These are phyloP conservation scores for Teinopalpus imperialis DNA, from an alignment of 2,888 invertebrate species.

Conservation along the genomic window DNA sequence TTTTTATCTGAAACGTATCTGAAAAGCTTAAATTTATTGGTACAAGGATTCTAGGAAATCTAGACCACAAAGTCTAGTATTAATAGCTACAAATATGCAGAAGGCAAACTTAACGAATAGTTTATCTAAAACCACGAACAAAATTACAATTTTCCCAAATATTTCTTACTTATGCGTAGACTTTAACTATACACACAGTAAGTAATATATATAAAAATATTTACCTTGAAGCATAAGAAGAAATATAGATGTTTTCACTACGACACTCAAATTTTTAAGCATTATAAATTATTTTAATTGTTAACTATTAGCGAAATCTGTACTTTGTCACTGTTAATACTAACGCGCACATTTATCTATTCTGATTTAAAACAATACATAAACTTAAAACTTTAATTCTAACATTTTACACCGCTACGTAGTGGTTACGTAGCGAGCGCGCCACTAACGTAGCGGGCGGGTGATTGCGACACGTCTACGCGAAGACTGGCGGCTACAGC, in stretches of 20 bases:
- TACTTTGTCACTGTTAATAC: neutral
- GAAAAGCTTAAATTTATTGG: too few relatives aligned
- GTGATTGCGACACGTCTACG: constrained; percentile 26
- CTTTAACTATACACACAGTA: too few relatives aligned
- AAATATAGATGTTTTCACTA: constrained; percentile 29
- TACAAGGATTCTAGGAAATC: too few relatives aligned
- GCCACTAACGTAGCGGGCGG: constrained; percentile 27
- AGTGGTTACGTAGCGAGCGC: constrained; percentile 22
- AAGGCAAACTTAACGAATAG: too few relatives aligned
- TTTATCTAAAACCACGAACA: too few relatives aligned
- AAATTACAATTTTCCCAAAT: too few relatives aligned
- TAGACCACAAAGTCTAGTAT: too few relatives aligned
- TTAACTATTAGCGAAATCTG: neutral
- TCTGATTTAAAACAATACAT: constrained; percentile 1
- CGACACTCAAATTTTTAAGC: constrained; percentile 18
- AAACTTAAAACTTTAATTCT: constrained; percentile 3
- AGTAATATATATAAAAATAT: neutral
- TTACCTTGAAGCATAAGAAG: constrained; percentile 31
- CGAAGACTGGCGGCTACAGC: constrained; percentile 27
- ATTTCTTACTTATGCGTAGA: too few relatives aligned
- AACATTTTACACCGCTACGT: constrained; percentile 23
- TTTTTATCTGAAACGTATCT: too few relatives aligned
- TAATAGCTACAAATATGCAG: too few relatives aligned
- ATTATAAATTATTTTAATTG: constrained; percentile 13
- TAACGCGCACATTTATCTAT: neutral